phyloP scores from a whole-genome alignment of 1,140 invertebrate genomes.

The Chironomus tepperi region DNA sequence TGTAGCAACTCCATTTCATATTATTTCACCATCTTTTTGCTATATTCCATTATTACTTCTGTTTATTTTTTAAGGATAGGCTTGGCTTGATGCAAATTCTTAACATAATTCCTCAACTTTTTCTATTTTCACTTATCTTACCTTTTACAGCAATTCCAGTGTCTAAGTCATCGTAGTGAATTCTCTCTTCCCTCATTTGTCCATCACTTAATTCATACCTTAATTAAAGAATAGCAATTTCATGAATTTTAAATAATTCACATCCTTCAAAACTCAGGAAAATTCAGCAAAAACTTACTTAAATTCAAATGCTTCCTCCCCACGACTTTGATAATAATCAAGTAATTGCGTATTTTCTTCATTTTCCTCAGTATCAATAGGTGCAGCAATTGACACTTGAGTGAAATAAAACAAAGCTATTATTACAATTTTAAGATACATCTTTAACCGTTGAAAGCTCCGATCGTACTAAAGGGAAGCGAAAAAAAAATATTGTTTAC shows the following conservation, averaged over 20 bases:
- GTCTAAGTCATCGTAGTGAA: neutral
- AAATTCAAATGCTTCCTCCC: neutral
- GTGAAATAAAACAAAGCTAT: neutral
- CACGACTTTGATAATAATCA: neutral
- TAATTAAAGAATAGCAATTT: neutral
- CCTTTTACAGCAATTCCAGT: neutral
- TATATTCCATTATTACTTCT: too few relatives aligned
- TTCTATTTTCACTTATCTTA: too few relatives aligned
- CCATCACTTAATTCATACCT: neutral
- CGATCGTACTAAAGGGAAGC: neutral
- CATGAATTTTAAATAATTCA: neutral
- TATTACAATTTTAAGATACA: neutral
- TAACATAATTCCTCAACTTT: too few relatives aligned
- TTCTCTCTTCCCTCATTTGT: neutral
- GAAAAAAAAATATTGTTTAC: neutral
- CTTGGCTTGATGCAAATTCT: too few relatives aligned
- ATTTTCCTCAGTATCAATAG: neutral
- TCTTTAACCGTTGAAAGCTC: neutral
- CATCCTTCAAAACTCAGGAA: too few relatives aligned
- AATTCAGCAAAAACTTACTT: neutral
- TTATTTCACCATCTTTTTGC: too few relatives aligned
- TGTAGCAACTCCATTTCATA: too few relatives aligned
- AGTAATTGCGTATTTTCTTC: neutral
- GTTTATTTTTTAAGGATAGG: too few relatives aligned
- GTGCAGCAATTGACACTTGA: neutral